Percentiles rank a stretch among this genome's conserved stretches.
phyloP scores from a whole-genome alignment of 2,113 vertebrate species.

The Hassar affinis region DNA sequence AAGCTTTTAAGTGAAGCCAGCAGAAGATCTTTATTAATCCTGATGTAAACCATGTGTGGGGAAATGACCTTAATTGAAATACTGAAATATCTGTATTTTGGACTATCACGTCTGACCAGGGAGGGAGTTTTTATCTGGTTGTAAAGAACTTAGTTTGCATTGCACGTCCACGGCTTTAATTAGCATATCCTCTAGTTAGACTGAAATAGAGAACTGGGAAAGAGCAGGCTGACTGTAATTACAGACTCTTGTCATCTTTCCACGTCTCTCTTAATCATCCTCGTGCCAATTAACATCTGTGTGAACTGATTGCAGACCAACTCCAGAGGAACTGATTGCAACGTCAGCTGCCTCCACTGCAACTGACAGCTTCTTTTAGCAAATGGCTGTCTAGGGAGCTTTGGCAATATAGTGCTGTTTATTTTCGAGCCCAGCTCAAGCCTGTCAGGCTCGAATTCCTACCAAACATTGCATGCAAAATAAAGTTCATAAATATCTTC shows the following conservation, averaged over 20 bases:
- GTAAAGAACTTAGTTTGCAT: slow-evolving; percentile 35
- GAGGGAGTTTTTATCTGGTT: not conserved
- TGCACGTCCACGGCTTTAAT: slow-evolving; percentile 58
- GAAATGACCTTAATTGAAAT: not conserved
- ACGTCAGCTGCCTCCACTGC: slow-evolving; percentile 52
- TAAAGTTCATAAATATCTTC: slow-evolving; percentile 14
- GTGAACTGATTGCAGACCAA: slow-evolving; percentile 67
- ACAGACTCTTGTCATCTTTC: slow-evolving; percentile 61
- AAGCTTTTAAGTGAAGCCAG: not conserved
- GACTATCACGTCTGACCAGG: slow-evolving; percentile 27
- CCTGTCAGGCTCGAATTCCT: not conserved
- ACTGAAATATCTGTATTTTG: not conserved
- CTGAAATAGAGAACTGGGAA: slow-evolving; percentile 61
- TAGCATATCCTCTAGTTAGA: slow-evolving; percentile 68
- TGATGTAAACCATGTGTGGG: too few species aligned
- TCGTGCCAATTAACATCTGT: slow-evolving; percentile 68
- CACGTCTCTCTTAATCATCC: slow-evolving; percentile 66
- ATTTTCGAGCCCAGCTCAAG: slow-evolving; percentile 5
- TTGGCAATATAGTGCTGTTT: slow-evolving; percentile 13
- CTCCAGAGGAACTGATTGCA: slow-evolving; percentile 54
- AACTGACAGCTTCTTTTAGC: slow-evolving; percentile 42
- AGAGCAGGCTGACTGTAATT: slow-evolving; percentile 66
- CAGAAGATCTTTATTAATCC: not conserved
- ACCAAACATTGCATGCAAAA: slow-evolving; percentile 19
- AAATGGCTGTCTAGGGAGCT: slow-evolving; percentile 19